Conservation (phyloP, 2,113 vertebrate species). For the Nannobrachium achirus region DNA sequence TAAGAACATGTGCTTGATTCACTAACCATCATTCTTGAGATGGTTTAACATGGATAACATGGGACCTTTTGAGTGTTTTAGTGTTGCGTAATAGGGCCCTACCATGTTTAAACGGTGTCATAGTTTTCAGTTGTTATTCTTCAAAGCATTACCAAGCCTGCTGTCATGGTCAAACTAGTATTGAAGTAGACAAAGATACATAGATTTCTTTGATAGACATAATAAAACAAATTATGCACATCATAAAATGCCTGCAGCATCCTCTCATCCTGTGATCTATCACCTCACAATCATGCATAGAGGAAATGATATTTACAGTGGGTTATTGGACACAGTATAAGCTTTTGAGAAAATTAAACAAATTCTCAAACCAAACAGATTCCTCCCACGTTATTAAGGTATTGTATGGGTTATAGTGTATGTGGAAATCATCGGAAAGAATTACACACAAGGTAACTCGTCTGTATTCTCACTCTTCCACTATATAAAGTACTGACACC, state of each 20-base stretch:
- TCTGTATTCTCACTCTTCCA: slow-evolving; percentile 2
- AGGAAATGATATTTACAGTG: background rate
- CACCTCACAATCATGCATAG: background rate
- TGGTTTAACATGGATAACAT: slow-evolving; percentile 12
- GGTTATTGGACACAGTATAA: slow-evolving; percentile 15
- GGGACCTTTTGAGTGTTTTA: slow-evolving; percentile 33
- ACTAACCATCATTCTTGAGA: slow-evolving; percentile 35
- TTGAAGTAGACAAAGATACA: slow-evolving; percentile 3
- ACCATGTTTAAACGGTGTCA: slow-evolving; percentile 27
- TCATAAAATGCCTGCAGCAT: slow-evolving; percentile 19
- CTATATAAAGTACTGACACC: slow-evolving; percentile 46
- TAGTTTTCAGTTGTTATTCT: slow-evolving; percentile 13
- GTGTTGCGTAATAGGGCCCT: slow-evolving; percentile 35
- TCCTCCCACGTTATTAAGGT: slow-evolving; percentile 1
- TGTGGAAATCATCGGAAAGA: slow-evolving; percentile 22
- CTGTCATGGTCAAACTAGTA: slow-evolving; percentile 69
- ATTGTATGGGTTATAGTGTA: slow-evolving; percentile 16
- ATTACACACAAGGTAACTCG: slow-evolving; percentile 29
- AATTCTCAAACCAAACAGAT: background rate
- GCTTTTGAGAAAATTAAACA: background rate
- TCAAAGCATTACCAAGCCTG: slow-evolving; percentile 59
- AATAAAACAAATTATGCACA: background rate
- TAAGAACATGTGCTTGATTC: slow-evolving; percentile 45
- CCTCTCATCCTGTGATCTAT: slow-evolving; percentile 18
- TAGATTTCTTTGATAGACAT: background rate